These are phyloP conservation scores for Melanotaenia pygmaea DNA, from an alignment of 2,797 vertebrate genomes.

Conservation along the genomic window DNA sequence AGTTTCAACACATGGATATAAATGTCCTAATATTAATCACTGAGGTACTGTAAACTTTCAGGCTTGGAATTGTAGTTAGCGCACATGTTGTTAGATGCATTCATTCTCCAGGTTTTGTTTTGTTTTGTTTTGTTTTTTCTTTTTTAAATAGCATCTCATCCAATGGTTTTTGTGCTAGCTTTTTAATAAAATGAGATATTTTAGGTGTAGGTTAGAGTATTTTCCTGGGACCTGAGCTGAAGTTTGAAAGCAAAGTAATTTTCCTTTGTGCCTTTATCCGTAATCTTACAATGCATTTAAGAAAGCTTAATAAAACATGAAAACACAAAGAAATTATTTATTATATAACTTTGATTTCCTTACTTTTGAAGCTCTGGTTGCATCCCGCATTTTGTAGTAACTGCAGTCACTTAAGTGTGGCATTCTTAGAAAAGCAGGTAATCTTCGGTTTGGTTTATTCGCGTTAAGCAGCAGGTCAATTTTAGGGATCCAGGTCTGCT, in stretches of 20 bases:
- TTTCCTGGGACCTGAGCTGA: not conserved
- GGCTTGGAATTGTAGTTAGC: not conserved
- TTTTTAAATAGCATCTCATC: no score
- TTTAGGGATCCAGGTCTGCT: constrained; percentile 62
- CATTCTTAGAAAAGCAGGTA: constrained; percentile 78
- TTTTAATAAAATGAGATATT: not conserved
- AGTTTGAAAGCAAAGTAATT: not conserved
- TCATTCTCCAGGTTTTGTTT: not conserved
- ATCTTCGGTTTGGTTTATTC: constrained; percentile 60
- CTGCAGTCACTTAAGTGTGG: constrained; percentile 87
- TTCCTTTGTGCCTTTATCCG: not conserved
- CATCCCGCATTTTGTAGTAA: constrained; percentile 85
- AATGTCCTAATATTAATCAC: constrained; percentile 31
- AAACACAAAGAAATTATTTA: not conserved
- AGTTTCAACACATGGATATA: constrained; percentile 12
- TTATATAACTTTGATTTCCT: constrained; percentile 44
- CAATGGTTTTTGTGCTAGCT: not conserved
- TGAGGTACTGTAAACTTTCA: not conserved
- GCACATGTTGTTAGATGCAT: constrained; percentile 14
- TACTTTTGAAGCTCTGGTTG: constrained; percentile 80
- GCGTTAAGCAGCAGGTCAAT: constrained; percentile 50
- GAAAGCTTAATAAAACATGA: not conserved
- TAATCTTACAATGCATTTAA: not conserved
- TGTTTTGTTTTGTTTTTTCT: no score
- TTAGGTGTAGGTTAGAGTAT: not conserved